Evolutionary conservation across 2,888 invertebrate genomes (phyloP), one percentile per base, ranked within the genome.

Genomic region (Clostera curtula): DNA sequence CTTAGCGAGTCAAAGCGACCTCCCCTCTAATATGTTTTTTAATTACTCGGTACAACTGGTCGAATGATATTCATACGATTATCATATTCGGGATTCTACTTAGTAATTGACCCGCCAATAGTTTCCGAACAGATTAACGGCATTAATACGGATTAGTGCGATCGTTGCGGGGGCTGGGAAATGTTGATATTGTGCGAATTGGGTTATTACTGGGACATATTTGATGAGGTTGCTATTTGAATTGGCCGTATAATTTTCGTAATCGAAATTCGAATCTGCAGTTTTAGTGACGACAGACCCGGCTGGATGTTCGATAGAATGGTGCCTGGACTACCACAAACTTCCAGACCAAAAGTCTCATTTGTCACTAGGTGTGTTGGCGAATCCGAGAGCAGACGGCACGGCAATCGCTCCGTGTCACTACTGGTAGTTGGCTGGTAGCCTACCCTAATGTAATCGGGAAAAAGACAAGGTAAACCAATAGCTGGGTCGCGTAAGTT

Each of bases 1-100:
- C 51, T 67, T 68, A 60, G 41, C 39, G 43, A 40, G 48, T 52
- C 60, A 59, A 63, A 60, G 58, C 14, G 23, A 6, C 7, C 13
- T n/a, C 13, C 20, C 23, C 3, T 55, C 53, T 69, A 64, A 72
- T 69, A 69, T 70, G 61, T 69, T 74, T 73, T 73, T 73, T 75
- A 75, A 74, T 76, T 73, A 75, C 64, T 61, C 45, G 45, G 28
- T 26, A 8, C 10, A 5, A 10, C 17, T 12, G 37, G 25, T 29
- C 41, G 42, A 41, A 41, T 48, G 42, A 43, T 46, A 45, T 54
- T 51, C 46, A 52, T 61, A 52, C 49, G 59, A 61, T 68, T 67
- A 70, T 70, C 43, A 65, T 62, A 62, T 45, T 44, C 45, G 40
- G 56, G 61, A 63, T 62, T 59, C n/a, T n/a, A n/a, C n/a, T 59